These are phyloP conservation scores for Cerceris ruficornis DNA, from an alignment of 2,888 invertebrate species.

Conservation along the genomic window DNA sequence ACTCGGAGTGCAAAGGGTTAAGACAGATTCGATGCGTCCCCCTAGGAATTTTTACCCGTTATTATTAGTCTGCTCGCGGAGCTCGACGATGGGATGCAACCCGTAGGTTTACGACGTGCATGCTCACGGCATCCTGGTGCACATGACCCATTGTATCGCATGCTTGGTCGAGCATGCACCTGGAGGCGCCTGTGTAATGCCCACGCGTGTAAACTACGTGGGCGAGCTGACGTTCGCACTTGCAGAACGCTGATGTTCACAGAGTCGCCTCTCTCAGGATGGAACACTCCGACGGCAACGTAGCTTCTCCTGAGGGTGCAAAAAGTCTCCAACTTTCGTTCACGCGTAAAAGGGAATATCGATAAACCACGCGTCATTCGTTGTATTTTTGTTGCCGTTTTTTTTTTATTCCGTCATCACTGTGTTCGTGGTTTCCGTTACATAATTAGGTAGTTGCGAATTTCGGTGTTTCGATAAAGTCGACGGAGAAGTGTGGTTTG, in stretches of 20 bases:
- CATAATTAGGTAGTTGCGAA: too few species aligned
- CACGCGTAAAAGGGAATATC: constrained; percentile 4
- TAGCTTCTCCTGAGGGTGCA: neutral
- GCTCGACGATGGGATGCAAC: constrained; percentile 1
- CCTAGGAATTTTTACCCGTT: constrained; percentile 21
- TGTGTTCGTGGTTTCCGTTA: too few species aligned
- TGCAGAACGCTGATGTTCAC: neutral
- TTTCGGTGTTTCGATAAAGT: too few species aligned
- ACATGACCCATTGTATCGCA: constrained; percentile 42
- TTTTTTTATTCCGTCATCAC: too few species aligned
- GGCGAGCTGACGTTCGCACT: constrained; percentile 46
- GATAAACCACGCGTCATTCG: neutral
- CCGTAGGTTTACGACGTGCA: constrained; percentile 17
- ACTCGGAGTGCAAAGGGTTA: too few species aligned
- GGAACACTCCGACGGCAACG: neutral
- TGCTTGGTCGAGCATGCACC: constrained; percentile 34
- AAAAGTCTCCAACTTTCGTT: neutral
- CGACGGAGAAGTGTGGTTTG: too few species aligned
- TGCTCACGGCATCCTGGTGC: constrained; percentile 22
- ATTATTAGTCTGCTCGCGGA: constrained; percentile 29
- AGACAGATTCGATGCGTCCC: too few species aligned
- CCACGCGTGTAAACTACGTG: constrained; percentile 52
- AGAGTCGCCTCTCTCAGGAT: neutral
- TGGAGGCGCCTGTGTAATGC: constrained; percentile 35
- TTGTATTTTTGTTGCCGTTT: too few species aligned